phyloP scores from a whole-genome alignment of 2,797 vertebrate genomes.

The Falco peregrinus region DNA sequence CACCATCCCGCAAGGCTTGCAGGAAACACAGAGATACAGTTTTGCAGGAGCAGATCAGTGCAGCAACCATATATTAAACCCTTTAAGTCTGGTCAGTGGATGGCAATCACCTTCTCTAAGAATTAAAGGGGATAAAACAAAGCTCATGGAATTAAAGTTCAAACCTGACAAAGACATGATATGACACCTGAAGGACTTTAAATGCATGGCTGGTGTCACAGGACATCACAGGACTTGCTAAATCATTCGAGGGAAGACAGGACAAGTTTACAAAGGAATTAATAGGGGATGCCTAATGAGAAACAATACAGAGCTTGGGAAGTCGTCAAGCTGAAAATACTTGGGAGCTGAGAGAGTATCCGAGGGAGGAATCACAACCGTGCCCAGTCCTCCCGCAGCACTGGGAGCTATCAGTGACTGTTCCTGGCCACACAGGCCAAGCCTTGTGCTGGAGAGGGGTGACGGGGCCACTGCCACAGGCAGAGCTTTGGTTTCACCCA shows the following conservation, averaged over 20 bases:
- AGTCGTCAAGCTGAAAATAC: neutral
- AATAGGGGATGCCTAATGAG: neutral
- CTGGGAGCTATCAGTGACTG: neutral
- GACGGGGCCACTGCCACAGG: neutral
- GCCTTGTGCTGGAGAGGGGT: neutral
- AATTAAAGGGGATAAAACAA: neutral
- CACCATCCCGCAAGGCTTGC: neutral
- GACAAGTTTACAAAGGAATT: neutral
- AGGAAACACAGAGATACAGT: accelerated
- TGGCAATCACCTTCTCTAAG: neutral
- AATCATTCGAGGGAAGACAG: neutral
- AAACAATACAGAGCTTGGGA: neutral
- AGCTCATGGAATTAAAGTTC: neutral
- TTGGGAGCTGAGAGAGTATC: neutral
- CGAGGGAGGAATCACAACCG: neutral
- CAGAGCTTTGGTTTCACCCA: neutral
- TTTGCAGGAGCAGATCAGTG: neutral
- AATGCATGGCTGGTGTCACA: neutral
- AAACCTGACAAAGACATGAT: neutral
- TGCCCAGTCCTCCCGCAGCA: neutral
- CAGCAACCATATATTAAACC: too few relatives aligned
- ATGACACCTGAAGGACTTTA: neutral
- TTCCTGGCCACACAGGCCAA: neutral
- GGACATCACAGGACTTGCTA: neutral
- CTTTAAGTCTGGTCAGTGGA: neutral